phyloP scores from a whole-genome alignment of 1,140 invertebrate genomes.

The Chironomus tepperi region DNA sequence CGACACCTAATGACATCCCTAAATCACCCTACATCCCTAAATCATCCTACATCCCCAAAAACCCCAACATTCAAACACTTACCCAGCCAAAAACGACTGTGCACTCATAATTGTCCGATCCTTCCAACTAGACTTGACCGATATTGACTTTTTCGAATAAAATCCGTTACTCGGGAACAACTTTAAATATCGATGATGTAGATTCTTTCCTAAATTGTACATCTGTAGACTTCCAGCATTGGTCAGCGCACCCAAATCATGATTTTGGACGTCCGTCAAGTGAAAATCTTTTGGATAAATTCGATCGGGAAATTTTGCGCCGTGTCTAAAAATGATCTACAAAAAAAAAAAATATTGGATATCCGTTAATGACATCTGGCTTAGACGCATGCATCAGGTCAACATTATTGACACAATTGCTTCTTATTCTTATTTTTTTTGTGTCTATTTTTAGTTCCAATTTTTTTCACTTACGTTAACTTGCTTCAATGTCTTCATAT shows the following conservation, averaged over 20 bases:
- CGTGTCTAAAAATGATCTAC: constrained; percentile 57
- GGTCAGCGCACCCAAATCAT: constrained; percentile 27
- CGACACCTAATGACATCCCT: no score
- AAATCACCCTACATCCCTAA: no score
- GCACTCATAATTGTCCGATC: constrained; percentile 84
- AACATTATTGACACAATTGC: constrained; percentile 5
- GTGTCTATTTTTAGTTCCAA: background rate
- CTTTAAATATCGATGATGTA: constrained; percentile 57
- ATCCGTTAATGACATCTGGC: background rate
- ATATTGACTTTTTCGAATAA: constrained; percentile 54
- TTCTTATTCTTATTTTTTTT: background rate
- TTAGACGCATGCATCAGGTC: background rate
- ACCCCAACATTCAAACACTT: no score
- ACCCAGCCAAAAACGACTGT: constrained; percentile 65
- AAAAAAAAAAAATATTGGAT: constrained; percentile 1
- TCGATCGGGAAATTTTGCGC: constrained; percentile 56
- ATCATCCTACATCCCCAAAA: background rate
- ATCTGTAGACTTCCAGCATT: constrained; percentile 70
- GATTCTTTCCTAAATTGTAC: constrained; percentile 64
- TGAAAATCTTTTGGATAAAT: constrained; percentile 27
- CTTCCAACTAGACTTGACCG: constrained; percentile 65
- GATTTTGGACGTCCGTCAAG: background rate
- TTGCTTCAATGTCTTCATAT: constrained; percentile 37
- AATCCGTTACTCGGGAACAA: constrained; percentile 52
- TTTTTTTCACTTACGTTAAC: constrained; percentile 34